Percentiles rank a stretch among this genome's conserved stretches.
Conservation (phyloP, 1,140 invertebrate genomes). For the Samia ricini region DNA sequence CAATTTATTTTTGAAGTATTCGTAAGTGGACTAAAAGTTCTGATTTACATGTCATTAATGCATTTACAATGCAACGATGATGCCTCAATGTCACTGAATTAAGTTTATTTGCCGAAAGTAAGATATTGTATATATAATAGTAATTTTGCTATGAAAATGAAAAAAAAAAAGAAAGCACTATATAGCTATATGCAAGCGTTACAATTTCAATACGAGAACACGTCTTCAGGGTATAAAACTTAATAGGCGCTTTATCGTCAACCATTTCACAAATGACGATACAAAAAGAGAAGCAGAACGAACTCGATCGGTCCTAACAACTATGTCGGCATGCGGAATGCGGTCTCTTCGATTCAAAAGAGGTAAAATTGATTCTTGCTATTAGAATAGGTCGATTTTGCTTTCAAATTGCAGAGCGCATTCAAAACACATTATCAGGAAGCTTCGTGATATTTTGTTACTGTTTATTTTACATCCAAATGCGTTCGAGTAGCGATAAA, state of each 20-base stretch:
- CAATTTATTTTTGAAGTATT: neutral
- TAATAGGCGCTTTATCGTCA: neutral
- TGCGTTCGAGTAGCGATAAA: neutral
- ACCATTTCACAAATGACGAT: constrained; percentile 18
- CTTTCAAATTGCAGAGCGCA: neutral
- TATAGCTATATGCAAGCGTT: neutral
- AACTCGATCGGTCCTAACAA: constrained; percentile 23
- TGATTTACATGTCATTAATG: too few species aligned
- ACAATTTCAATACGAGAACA: neutral
- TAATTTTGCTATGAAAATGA: constrained; percentile 15
- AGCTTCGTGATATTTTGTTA: neutral
- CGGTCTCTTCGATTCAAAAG: constrained; percentile 27
- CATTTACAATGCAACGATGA: too few species aligned
- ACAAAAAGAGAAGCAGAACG: constrained; percentile 34
- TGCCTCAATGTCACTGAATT: too few species aligned
- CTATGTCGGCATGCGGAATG: constrained; percentile 41
- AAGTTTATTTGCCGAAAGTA: too few species aligned
- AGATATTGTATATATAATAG: neutral
- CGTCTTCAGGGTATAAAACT: neutral
- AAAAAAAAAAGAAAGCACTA: neutral
- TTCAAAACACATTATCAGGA: neutral
- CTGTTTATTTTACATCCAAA: neutral
- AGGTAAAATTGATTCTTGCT: constrained; percentile 29
- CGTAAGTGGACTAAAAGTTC: too few species aligned
- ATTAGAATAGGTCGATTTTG: constrained; percentile 28